A percentile compares a stretch with the other conserved stretches of the same genome.
Conservation (phyloP, 2,113 vertebrate species). For the Formicarius rufipectus region DNA sequence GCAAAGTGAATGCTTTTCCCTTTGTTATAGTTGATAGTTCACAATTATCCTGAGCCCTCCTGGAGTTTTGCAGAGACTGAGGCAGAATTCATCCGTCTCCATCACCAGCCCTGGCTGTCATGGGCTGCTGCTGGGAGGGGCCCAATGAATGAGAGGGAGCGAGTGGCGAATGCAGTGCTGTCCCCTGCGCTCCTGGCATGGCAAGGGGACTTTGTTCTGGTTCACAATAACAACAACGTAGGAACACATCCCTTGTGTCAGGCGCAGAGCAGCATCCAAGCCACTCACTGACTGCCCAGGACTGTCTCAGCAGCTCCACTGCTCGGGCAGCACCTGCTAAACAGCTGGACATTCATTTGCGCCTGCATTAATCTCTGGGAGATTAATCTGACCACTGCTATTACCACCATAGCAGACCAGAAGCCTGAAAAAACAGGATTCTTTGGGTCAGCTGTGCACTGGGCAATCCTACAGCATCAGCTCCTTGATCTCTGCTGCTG, state of each 20-base stretch:
- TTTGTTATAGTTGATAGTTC: neutral
- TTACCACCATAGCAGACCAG: neutral
- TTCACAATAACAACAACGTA: neutral
- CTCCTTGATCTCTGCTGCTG: neutral
- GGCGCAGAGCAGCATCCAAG: neutral
- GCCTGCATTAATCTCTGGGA: neutral
- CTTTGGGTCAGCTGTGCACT: neutral
- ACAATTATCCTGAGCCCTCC: neutral
- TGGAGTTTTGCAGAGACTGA: neutral
- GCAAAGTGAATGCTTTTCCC: neutral
- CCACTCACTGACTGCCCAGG: rapidly evolving
- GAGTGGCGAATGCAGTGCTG: rapidly evolving
- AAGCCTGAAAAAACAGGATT: neutral
- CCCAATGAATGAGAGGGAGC: neutral
- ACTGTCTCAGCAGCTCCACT: neutral
- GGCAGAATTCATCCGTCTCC: neutral
- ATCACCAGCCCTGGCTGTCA: neutral
- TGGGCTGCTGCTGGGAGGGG: neutral
- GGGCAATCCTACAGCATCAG: neutral
- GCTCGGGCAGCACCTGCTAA: neutral
- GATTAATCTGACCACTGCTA: neutral
- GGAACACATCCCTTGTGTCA: neutral
- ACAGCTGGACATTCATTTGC: neutral
- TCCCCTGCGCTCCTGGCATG: neutral
- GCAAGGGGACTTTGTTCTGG: conserved; percentile 37